A percentile compares a stretch with the other conserved stretches of the same genome.
These are phyloP conservation scores for Gymnogyps californianus DNA, from an alignment of 2,113 vertebrate species.

Conservation along the genomic window DNA sequence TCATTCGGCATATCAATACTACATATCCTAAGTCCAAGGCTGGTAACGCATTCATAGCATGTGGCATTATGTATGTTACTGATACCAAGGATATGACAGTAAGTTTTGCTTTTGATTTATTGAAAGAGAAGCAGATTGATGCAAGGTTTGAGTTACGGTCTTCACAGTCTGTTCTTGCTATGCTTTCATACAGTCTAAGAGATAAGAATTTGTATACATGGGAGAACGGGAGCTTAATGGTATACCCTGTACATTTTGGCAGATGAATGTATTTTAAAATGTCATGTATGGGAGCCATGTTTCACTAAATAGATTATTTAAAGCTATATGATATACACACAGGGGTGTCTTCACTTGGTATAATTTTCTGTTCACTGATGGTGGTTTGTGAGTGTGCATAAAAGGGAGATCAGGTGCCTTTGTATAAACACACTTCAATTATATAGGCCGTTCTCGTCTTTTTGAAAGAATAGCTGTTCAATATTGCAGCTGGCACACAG, in stretches of 20 bases:
- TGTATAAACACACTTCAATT: not conserved
- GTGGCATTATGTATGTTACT: slow-evolving; percentile 88
- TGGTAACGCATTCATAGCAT: slow-evolving; percentile 90
- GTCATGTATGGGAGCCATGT: not conserved
- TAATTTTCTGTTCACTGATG: not conserved
- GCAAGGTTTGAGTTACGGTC: slow-evolving; percentile 85
- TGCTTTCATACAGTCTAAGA: slow-evolving; percentile 89
- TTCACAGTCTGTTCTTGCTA: slow-evolving; percentile 84
- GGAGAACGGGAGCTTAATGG: slow-evolving; percentile 85
- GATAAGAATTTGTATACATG: slow-evolving; percentile 86
- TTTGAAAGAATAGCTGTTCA: not conserved
- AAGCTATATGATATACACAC: not conserved
- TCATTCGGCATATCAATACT: slow-evolving; percentile 81
- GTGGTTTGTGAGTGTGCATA: not conserved
- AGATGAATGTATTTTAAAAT: slow-evolving; percentile 22
- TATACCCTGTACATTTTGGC: slow-evolving; percentile 81
- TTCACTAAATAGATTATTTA: not conserved
- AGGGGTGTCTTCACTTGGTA: not conserved
- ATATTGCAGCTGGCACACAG: not conserved
- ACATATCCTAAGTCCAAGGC: slow-evolving; percentile 91
- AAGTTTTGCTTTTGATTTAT: slow-evolving; percentile 88
- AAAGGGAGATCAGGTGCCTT: not conserved
- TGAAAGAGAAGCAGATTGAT: slow-evolving; percentile 82
- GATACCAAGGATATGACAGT: slow-evolving; percentile 87
- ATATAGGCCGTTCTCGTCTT: not conserved